A percentile compares a stretch with the other conserved stretches of the same genome.
phyloP scores from a whole-genome alignment of 2,888 invertebrate genomes.

The Himalopsyche anomala region DNA sequence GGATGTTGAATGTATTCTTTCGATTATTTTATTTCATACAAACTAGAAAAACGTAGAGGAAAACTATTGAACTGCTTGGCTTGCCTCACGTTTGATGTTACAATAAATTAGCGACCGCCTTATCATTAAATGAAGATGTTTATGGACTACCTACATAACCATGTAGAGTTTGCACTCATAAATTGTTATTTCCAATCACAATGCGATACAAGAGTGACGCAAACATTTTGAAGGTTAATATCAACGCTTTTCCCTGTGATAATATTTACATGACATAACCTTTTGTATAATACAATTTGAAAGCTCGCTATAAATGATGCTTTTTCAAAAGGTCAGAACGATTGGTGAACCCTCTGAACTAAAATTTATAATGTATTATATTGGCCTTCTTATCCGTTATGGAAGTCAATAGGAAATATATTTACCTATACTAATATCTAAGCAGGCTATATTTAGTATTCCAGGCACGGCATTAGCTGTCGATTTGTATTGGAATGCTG shows the following conservation, averaged over 20 bases:
- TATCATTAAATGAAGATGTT: no score
- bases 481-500: conserved; percentile 32
- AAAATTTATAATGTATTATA: background rate
- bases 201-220: background rate
- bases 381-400: background rate
- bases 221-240: background rate
- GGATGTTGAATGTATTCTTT: no score
- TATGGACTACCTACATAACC: no score
- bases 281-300: background rate
- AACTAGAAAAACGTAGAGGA: no score
- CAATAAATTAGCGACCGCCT: no score
- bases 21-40: no score
- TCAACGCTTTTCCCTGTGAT: background rate
- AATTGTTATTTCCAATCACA: no score
- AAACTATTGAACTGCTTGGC: no score
- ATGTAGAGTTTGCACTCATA: no score
- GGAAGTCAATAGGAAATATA: background rate
- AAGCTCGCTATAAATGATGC: background rate
- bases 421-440: background rate
- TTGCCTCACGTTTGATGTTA: no score
- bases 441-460: background rate
- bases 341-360: background rate
- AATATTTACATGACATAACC: background rate
- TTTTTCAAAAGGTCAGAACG: background rate
- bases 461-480: conserved; percentile 12